Base-by-base conservation (phyloP, 1,140 invertebrate species). In the Pseudomyrmex sp. region DNA sequence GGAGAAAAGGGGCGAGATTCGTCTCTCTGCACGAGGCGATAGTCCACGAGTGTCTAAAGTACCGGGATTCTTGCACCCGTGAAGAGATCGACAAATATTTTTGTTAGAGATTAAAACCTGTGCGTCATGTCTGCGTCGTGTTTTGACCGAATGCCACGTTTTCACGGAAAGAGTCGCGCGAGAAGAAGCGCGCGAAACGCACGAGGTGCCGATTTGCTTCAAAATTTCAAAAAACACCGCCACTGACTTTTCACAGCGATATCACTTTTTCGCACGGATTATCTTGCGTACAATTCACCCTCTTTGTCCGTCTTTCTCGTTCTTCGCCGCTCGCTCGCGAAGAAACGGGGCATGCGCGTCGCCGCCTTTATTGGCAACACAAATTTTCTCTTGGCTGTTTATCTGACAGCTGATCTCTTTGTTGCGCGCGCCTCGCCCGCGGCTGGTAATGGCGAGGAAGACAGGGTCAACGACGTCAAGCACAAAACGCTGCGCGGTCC, bases 1-100 rank as follows among this genome's bases (percentile, higher is more conserved):
- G 61, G n/a, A 23, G 26, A 72, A 54, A 58, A 61, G 76, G 69
- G 80, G 74, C n/a, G 56, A 63, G 50, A 84, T 76, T 72, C 61
- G 74, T 26, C 86, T 88, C 83, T 88, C 87, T 69, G 70, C 75
- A 80, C 82, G 54, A 44, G 48, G 61, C 56, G 69, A 88, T 83
- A 58, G 35, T 58, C 72, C 61, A 58, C 46, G 54, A 63, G 18
- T 26, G 52, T 46, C 66, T 65, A 70, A 23, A 76, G 85, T 70
- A 84, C 61, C 74, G 63, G 59, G 66, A 62, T 74, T 54, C 12
- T 50, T n/a, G 58, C 44, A 35, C 63, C 54, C 44, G 18, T 13
- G 44, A 4, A 70, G 23, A 80, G 20, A 59, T 70, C 23, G 65
- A 50, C 12, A 68, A 59, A 62, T 80, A 72, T 80, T 82, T 54